Base-by-base conservation (phyloP, 2,888 invertebrate species). In the Dugesia japonica region DNA sequence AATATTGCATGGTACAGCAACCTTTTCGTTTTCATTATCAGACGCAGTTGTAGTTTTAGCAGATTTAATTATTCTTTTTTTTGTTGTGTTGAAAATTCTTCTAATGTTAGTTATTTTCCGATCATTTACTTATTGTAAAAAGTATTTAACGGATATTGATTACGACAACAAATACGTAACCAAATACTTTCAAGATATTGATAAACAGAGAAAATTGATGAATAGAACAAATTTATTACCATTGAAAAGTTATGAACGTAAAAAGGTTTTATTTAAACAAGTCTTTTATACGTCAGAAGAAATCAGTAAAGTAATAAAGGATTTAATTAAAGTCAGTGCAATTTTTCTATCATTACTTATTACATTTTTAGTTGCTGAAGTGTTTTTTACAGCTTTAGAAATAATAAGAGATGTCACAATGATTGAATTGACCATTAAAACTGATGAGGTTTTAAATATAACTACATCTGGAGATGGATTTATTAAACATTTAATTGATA, bases 401-500 rank as follows among this genome's bases (percentile, higher is more conserved):
- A n/a, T 56, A 9, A 23, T 56, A 56, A 4, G 56, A 23, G 56
- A 56, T n/a, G 56, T 56, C 4, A 20, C 9, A 4, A 1, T 56
- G 4, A 56, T 56, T 56, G n/a, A 56, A n/a, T 56, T 56, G 23
- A 56, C 56, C 7, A 56, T 56, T 9, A 56, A 56, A 56, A n/a
- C 9, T 56, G 56, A 56, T 56, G 56, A 56, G 17, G 1, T 56
- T n/a, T n/a, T 56, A 1, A 56, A 56, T 56, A 56, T 56, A 4
- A 56, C 56, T 20, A n/a, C 56, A n/a, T 9, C 9, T n/a, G 56
- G 56, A 7, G 56, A 56, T 56, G 56, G 56, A 20, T 20, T 56
- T 56, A 56, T 56, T 56, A 56, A 56, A 56, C n/a, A 56, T 20
- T 56, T 56, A n/a, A 56, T 56, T n/a, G 56, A 56, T 56, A 56